Evolutionary conservation across 2,888 invertebrate species (phyloP), one percentile per base, ranked within the genome.

Genomic region (Ophion costatus): DNA sequence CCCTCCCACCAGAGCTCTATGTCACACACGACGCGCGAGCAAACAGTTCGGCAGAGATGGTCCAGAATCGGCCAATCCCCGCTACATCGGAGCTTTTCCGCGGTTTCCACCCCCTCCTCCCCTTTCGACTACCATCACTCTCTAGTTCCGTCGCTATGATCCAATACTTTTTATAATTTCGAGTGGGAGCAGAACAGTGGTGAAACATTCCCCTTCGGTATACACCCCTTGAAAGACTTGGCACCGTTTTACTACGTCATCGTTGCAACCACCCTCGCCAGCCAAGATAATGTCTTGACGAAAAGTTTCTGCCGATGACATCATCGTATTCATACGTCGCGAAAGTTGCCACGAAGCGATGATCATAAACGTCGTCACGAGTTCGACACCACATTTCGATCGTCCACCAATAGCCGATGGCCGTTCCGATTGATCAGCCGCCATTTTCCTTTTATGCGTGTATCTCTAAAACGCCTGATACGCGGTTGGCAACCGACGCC

Each of bases 11-110:
- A 75, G 74, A 71, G 61, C 80, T 61, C 42, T 10, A 24, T 29
- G 45, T 42, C 42, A 42, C 67, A 77, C 56, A 56, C 38, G 24
- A 45, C 63, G 78, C 70, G 24, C 56, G 56, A 79, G 83, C 20
- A 56, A 69, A 80, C 80, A 14, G 80, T 81, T 84, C 84, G 80
- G 81, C 70, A 80, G 77, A 76, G 78, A 70, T 69, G 78, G 51
- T 73, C 66, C 76, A 74, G 11, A 45, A 81, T 57, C 77, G 66
- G 51, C 74, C 24, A 78, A 17, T 64, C 64, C 64, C 64, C 57
- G 42, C 63, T 38, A 6, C n/a, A 0, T 51, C 33, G 1, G 51
- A 64, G 56, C 61, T 71, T 64, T 71, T 42, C 29, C 71, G 57
- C 22, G 33, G 14, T 45, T 20, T 24, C 63, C 57, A 9, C 63